Percentiles rank a stretch among this genome's conserved stretches.
Evolutionary conservation across 1,140 invertebrate genomes (phyloP).

Genomic region (Drosophila sechellia): DNA sequence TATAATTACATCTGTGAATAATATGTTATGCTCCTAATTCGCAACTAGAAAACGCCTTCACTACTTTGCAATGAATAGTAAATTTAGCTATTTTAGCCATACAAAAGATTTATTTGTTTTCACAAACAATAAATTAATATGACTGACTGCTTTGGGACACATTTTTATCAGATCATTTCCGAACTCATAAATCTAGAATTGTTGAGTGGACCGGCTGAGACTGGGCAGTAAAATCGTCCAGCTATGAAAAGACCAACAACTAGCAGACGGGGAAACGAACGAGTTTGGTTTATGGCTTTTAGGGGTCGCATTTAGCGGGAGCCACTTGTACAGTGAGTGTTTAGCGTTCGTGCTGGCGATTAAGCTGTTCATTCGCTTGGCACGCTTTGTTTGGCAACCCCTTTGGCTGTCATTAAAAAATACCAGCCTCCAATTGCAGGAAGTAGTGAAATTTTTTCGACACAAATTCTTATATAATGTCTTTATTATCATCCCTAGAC

Average conservation of each 20-base stretch:
- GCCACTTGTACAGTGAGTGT: slow-evolving; percentile 36
- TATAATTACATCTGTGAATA: slow-evolving; percentile 22
- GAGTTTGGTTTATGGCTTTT: slow-evolving; percentile 43
- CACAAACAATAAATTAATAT: no score
- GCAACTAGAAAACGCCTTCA: not conserved
- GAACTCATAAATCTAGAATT: not conserved
- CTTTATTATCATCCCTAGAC: slow-evolving; percentile 53
- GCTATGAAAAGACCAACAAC: slow-evolving; percentile 33
- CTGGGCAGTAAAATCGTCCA: slow-evolving; percentile 24
- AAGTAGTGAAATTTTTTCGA: slow-evolving; percentile 48
- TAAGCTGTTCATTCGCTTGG: slow-evolving; percentile 69
- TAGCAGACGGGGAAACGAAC: slow-evolving; percentile 32
- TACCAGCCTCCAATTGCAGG: slow-evolving; percentile 47
- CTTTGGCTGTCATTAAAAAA: slow-evolving; percentile 67
- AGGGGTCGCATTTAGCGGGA: slow-evolving; percentile 39
- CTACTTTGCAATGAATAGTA: not conserved
- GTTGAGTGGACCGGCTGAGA: not conserved
- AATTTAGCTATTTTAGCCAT: no score
- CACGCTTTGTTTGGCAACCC: slow-evolving; percentile 51
- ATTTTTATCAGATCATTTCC: not conserved
- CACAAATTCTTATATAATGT: slow-evolving; percentile 70
- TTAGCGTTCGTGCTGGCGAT: slow-evolving; percentile 58
- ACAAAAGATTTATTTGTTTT: no score
- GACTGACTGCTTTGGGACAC: no score
- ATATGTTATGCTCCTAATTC: not conserved